Percentiles rank a stretch among this genome's conserved stretches.
Evolutionary conservation across 2,888 invertebrate species (phyloP).

Genomic region (Oscheius sp.): DNA sequence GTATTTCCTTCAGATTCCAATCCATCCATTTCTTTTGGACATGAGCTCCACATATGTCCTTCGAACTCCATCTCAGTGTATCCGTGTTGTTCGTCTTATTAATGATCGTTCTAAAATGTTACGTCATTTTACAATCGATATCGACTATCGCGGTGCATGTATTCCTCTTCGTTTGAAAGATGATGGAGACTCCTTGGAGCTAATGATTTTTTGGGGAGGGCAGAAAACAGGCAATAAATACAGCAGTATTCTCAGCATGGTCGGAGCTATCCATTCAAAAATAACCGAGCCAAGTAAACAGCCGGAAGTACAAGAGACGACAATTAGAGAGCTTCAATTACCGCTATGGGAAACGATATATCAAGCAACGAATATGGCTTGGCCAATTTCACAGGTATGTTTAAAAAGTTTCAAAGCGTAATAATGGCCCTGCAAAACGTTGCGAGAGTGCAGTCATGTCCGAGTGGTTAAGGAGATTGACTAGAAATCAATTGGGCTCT

Average conservation of each 20-base stretch:
- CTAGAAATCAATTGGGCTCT: constrained; percentile 65
- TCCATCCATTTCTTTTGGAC: constrained; percentile 13
- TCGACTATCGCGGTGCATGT: neutral
- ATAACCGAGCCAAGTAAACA: neutral
- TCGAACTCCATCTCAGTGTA: neutral
- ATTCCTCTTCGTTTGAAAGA: constrained; percentile 12
- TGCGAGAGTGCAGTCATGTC: constrained; percentile 47
- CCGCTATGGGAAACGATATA: constrained; percentile 7
- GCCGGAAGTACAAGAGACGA: neutral
- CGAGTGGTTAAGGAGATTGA: constrained; percentile 65
- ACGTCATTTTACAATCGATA: neutral
- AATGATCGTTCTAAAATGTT: constrained; percentile 12
- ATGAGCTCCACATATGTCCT: neutral
- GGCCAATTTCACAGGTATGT: neutral
- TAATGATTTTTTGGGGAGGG: constrained; percentile 15
- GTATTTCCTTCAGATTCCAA: constrained; percentile 3
- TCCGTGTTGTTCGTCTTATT: constrained; percentile 1
- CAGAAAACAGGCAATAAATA: neutral
- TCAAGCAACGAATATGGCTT: constrained; percentile 2
- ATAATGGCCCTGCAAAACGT: no score
- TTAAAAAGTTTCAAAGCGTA: no score
- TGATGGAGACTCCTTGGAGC: neutral
- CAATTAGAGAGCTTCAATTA: neutral
- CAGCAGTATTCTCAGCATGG: constrained; percentile 3
- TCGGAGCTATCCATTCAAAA: neutral